Conservation (phyloP, 2,797 vertebrate species). For the Tapirus indicus region DNA sequence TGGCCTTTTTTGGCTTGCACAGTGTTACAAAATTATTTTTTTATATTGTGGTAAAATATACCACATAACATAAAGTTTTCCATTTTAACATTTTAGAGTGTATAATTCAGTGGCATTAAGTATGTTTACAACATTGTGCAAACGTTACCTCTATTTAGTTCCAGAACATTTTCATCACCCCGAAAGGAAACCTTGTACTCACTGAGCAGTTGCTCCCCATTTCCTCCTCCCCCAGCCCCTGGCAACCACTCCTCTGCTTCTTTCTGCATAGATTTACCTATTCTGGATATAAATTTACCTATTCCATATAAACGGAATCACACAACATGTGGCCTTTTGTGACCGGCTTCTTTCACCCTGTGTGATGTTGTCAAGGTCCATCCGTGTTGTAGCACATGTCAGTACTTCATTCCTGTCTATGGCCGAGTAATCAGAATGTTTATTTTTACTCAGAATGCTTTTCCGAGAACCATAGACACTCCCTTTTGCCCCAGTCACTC, state of each 20-base stretch:
- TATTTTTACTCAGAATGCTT: neutral
- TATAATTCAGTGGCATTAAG: neutral
- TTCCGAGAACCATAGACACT: too few relatives aligned
- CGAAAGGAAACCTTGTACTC: too few relatives aligned
- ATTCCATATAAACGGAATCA: neutral
- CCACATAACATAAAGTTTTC: neutral
- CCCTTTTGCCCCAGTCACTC: neutral
- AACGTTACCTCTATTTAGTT: neutral
- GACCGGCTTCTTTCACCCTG: neutral
- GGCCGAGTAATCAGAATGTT: neutral
- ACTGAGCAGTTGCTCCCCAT: neutral
- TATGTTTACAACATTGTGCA: neutral
- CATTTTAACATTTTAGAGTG: neutral
- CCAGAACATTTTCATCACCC: neutral
- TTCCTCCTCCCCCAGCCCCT: neutral
- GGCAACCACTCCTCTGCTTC: neutral
- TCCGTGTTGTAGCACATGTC: accelerated
- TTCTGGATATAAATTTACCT: neutral
- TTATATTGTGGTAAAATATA: neutral
- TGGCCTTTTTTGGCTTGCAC: neutral
- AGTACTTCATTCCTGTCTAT: neutral
- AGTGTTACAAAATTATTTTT: neutral
- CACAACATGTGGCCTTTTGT: neutral
- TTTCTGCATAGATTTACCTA: neutral
- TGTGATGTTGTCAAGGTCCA: neutral